Conservation (phyloP, 2,888 invertebrate genomes). For the Drosophila neotestacea region DNA sequence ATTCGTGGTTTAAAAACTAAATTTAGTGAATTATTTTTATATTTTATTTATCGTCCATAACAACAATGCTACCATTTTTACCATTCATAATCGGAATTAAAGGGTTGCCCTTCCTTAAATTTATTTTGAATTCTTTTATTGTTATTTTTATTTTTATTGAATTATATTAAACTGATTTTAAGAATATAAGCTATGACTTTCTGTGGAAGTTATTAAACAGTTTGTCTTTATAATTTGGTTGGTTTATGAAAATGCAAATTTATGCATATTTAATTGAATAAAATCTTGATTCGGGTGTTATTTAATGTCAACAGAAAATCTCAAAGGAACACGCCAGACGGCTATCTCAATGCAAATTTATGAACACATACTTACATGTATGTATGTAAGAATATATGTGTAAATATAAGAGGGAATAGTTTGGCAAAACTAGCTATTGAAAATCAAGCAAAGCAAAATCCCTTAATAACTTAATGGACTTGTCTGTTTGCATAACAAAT, state of each 20-base stretch:
- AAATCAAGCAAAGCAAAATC: conserved; percentile 66
- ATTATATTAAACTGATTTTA: neutral
- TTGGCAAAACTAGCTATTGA: conserved; percentile 54
- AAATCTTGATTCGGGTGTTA: conserved; percentile 41
- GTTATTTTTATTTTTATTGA: neutral
- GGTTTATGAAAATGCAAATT: conserved; percentile 55
- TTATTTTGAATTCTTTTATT: neutral
- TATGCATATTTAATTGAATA: conserved; percentile 69
- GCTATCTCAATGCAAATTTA: conserved; percentile 23
- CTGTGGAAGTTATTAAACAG: neutral
- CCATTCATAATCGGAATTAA: too few species aligned
- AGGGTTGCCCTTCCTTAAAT: too few species aligned
- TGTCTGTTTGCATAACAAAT: conserved; percentile 57
- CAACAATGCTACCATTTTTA: too few species aligned
- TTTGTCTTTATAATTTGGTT: conserved; percentile 16
- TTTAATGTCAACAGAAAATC: conserved; percentile 35
- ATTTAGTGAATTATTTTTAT: too few species aligned
- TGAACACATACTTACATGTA: neutral
- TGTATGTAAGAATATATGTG: neutral
- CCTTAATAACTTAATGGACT: conserved; percentile 81
- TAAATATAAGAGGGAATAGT: conserved; percentile 10
- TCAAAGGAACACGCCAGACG: conserved; percentile 14
- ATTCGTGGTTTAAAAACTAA: too few species aligned
- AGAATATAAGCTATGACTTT: neutral
- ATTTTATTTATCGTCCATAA: too few species aligned